Percentiles rank a stretch among this genome's conserved stretches.
These are phyloP conservation scores for Aplysina aerophoba DNA, from an alignment of 37 sponge, comb jelly and placozoan species.

Conservation along the genomic window DNA sequence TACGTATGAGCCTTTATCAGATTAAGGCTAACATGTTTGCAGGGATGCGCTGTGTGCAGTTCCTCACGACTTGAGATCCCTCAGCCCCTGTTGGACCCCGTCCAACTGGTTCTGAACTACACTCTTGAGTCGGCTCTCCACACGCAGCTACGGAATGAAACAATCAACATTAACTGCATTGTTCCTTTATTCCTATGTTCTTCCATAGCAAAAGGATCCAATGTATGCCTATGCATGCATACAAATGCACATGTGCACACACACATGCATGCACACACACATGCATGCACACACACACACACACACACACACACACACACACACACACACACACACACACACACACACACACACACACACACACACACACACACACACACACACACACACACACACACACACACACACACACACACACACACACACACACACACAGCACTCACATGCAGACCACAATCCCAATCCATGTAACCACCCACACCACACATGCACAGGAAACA, in stretches of 20 bases:
- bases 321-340: neutral
- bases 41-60: too few relatives aligned
- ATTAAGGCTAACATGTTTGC: too few relatives aligned
- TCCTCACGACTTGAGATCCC: slow-evolving; percentile 61
- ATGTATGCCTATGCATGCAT: too few relatives aligned
- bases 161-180: neutral
- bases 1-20: too few relatives aligned
- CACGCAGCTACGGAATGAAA: slow-evolving; percentile 46
- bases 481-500: too few relatives aligned
- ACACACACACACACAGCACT: neutral
- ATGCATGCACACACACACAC: neutral
- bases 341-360: neutral
- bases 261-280: too few relatives aligned
- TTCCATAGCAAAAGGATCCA: too few relatives aligned
- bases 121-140: slow-evolving; percentile 84
- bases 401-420: neutral
- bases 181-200: too few relatives aligned
- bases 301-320: slow-evolving; percentile 2
- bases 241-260: neutral
- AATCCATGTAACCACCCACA: too few relatives aligned
- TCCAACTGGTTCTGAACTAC: slow-evolving; percentile 93
- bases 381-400: neutral
- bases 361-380: too few relatives aligned
- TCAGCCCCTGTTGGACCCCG: slow-evolving; percentile 87
- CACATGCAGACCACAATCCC: neutral